Evolutionary conservation across 2,797 vertebrate genomes (phyloP).

Genomic region (Gastrophryne carolinensis): DNA sequence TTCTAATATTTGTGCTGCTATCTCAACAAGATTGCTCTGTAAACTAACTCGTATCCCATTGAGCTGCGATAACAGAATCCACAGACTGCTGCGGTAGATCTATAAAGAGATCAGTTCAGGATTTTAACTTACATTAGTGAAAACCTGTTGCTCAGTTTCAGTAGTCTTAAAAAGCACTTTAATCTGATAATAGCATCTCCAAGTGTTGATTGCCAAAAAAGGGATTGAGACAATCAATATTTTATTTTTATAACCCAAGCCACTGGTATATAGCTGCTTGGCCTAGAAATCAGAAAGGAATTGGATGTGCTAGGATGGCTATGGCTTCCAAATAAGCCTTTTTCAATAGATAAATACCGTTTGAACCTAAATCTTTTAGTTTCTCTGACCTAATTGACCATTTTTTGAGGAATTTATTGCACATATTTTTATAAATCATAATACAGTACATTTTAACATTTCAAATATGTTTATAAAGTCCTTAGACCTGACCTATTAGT

Average conservation of each 20-base stretch:
- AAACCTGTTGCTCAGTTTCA: conserved; percentile 39
- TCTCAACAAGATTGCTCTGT: conserved; percentile 42
- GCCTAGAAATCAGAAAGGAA: too few relatives aligned
- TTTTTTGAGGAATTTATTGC: too few relatives aligned
- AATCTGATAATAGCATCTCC: conserved; percentile 36
- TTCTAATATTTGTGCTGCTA: conserved; percentile 44
- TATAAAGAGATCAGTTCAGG: conserved; percentile 39
- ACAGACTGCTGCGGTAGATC: conserved; percentile 33
- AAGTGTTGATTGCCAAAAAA: conserved; percentile 15
- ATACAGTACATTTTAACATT: too few relatives aligned
- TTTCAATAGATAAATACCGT: too few relatives aligned
- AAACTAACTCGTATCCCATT: conserved; percentile 44
- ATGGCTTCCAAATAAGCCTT: too few relatives aligned
- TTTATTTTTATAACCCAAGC: conserved; percentile 11
- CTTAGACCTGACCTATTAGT: too few relatives aligned
- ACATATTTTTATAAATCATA: too few relatives aligned
- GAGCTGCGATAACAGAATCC: conserved; percentile 42
- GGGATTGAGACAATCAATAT: conserved; percentile 25
- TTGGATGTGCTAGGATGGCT: too few relatives aligned
- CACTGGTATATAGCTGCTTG: too few relatives aligned
- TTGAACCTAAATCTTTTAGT: too few relatives aligned
- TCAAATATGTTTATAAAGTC: too few relatives aligned
- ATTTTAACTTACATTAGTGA: conserved; percentile 43
- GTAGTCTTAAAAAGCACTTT: conserved; percentile 24
- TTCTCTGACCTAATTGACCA: too few relatives aligned